A percentile compares a stretch with the other conserved stretches of the same genome.
phyloP scores from a whole-genome alignment of 2,113 vertebrate species.

The Mesocricetus auratus region DNA sequence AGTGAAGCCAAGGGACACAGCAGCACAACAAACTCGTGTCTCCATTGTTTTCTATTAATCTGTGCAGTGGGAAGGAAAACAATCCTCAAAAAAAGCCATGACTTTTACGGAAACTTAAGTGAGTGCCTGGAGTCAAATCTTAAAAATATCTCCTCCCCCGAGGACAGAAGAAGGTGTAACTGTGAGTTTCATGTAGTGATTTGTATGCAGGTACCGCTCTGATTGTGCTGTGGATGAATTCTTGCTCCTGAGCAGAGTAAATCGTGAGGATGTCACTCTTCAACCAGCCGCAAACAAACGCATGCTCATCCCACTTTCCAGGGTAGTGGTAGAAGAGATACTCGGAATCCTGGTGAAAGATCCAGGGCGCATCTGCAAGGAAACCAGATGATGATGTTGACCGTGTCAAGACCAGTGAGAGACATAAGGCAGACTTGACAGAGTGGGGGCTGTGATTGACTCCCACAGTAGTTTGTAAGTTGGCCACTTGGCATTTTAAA shows the following conservation, averaged over 20 bases:
- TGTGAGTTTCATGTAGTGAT: slow-evolving; percentile 20
- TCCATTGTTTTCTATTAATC: slow-evolving; percentile 23
- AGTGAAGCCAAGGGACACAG: background rate
- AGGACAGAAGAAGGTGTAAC: background rate
- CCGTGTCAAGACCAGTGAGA: background rate
- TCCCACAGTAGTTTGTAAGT: background rate
- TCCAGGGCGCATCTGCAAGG: slow-evolving; percentile 92
- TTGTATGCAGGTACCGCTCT: slow-evolving; percentile 86
- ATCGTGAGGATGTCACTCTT: slow-evolving; percentile 89
- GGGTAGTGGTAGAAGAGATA: slow-evolving; percentile 90
- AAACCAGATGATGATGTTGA: slow-evolving; percentile 35
- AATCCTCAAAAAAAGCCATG: slow-evolving; percentile 14
- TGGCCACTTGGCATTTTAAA: slow-evolving; percentile 7
- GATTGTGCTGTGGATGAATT: slow-evolving; percentile 92
- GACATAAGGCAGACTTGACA: background rate
- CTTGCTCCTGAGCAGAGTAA: slow-evolving; percentile 91
- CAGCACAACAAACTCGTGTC: background rate
- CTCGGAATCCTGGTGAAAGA: slow-evolving; percentile 93
- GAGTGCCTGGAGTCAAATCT: slow-evolving; percentile 3
- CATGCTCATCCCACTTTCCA: slow-evolving; percentile 88
- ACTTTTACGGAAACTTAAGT: slow-evolving; percentile 39
- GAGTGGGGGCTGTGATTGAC: background rate
- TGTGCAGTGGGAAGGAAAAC: slow-evolving; percentile 28
- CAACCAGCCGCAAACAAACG: slow-evolving; percentile 94
- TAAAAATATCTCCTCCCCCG: background rate